These are phyloP conservation scores for Xestia c-nigrum DNA, from an alignment of 2,888 invertebrate species.

Conservation along the genomic window DNA sequence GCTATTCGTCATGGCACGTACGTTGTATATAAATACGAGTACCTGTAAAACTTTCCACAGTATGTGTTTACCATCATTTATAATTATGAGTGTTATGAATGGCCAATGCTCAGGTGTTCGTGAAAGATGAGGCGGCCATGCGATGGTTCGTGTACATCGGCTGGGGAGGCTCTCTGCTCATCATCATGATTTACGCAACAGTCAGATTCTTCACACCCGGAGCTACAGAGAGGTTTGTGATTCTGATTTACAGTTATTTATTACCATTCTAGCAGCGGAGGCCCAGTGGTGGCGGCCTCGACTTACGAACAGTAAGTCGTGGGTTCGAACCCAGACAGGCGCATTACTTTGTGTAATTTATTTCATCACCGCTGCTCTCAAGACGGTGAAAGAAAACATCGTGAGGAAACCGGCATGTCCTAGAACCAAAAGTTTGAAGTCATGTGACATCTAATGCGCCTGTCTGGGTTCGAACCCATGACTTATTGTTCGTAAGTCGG, in stretches of 20 bases:
- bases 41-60: conserved; percentile 31
- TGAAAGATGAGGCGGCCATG: conserved; percentile 93
- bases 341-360: no score
- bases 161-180: conserved; percentile 92
- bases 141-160: conserved; percentile 92
- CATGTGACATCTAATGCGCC: no score
- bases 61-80: conserved; percentile 49
- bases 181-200: conserved; percentile 85
- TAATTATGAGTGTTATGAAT: conserved; percentile 45
- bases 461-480: no score
- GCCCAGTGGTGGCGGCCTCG: no score
- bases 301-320: no score
- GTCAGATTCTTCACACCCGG: conserved; percentile 82
- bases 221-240: conserved; percentile 90
- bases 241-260: conserved; percentile 60
- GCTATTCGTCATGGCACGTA: conserved; percentile 11
- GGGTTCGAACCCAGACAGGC: no score
- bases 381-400: no score
- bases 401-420: no score
- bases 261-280: no score
- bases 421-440: no score
- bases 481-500: no score
- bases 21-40: not conserved
- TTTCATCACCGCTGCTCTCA: no score
- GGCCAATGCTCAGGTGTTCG: conserved; percentile 90